Evolutionary conservation across 2,888 invertebrate species (phyloP).

Genomic region (Fragum whitleyi): DNA sequence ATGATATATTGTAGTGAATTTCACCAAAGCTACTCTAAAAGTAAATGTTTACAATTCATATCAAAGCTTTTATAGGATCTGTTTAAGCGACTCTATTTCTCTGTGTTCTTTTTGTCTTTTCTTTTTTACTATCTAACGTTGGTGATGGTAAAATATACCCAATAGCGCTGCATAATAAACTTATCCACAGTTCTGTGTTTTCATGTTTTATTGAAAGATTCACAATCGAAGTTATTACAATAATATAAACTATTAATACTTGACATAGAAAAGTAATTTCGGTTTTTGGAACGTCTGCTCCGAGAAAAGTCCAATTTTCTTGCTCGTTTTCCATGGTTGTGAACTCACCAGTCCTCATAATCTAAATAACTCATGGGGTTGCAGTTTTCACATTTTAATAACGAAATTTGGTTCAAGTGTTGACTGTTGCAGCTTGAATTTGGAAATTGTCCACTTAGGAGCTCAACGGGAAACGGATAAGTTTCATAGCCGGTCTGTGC

Average conservation of each 20-base stretch:
- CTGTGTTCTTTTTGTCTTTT: background rate
- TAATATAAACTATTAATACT: slow-evolving; percentile 39
- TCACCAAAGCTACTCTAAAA: background rate
- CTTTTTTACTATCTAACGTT: background rate
- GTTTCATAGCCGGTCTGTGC: background rate
- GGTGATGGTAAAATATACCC: slow-evolving; percentile 31
- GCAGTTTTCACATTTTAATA: slow-evolving; percentile 6
- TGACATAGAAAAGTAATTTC: slow-evolving; percentile 56
- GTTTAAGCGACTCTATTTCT: background rate
- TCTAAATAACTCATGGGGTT: slow-evolving; percentile 5
- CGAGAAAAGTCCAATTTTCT: slow-evolving; percentile 44
- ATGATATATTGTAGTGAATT: background rate
- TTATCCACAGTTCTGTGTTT: slow-evolving; percentile 33
- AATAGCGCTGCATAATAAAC: slow-evolving; percentile 38
- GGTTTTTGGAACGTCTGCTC: slow-evolving; percentile 35
- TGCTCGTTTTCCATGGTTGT: slow-evolving; percentile 7
- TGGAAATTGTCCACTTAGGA: slow-evolving; percentile 6
- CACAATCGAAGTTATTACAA: slow-evolving; percentile 46
- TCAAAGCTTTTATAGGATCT: too few relatives aligned
- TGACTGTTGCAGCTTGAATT: background rate
- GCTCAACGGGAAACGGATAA: background rate
- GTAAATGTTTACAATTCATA: too few relatives aligned
- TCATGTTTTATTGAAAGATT: slow-evolving; percentile 44
- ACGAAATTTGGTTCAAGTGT: background rate
- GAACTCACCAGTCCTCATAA: background rate